phyloP scores from a whole-genome alignment of 1,140 invertebrate genomes.

The Trissolcus basalis region DNA sequence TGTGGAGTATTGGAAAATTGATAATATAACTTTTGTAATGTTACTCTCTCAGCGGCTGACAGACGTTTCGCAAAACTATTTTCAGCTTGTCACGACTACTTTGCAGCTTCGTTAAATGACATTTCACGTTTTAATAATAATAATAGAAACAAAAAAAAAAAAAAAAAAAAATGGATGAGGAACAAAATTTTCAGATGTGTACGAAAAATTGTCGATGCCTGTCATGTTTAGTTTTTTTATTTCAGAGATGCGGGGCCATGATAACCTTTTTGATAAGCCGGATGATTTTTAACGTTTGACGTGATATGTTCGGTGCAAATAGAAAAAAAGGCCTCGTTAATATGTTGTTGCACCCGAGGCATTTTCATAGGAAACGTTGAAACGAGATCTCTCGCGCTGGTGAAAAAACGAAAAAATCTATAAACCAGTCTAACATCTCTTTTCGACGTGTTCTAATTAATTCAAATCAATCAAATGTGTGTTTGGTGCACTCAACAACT shows the following conservation, averaged over 20 bases:
- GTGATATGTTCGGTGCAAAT: not conserved
- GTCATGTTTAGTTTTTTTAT: slow-evolving; percentile 1
- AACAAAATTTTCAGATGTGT: not conserved
- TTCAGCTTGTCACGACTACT: slow-evolving; percentile 13
- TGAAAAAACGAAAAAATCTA: no score
- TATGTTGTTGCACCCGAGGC: slow-evolving; percentile 3
- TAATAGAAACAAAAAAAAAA: not conserved
- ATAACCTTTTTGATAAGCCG: no score
- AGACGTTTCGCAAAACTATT: slow-evolving; percentile 21
- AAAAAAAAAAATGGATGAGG: not conserved
- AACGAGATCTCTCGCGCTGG: no score
- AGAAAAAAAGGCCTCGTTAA: no score
- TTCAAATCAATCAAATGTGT: slow-evolving; percentile 32
- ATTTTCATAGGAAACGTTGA: no score
- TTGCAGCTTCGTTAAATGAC: slow-evolving; percentile 11
- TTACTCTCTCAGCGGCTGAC: slow-evolving; percentile 16
- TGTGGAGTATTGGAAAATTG: slow-evolving; percentile 33
- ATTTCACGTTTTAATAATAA: not conserved
- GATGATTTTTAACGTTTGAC: not conserved
- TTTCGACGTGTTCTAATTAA: slow-evolving; percentile 10
- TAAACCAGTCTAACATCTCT: no score
- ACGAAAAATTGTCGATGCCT: slow-evolving; percentile 7
- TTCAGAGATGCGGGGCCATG: no score
- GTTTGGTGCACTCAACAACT: slow-evolving; percentile 40
- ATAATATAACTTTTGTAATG: slow-evolving; percentile 43